Evolutionary conservation across 2,888 invertebrate genomes (phyloP).

Genomic region (Chaetogeoica ovagalla): DNA sequence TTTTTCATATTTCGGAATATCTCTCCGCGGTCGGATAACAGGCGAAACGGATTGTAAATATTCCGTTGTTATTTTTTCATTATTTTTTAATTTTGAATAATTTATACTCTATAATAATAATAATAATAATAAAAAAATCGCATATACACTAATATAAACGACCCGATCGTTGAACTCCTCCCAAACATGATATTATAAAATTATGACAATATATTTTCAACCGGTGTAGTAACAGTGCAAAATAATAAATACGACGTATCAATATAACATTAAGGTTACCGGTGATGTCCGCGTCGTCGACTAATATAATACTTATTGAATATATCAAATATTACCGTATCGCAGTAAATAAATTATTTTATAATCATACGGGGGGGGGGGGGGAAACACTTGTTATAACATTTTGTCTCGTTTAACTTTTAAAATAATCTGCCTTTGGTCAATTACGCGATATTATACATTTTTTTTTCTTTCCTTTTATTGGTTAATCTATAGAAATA

Average conservation of each 20-base stretch:
- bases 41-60: constrained; percentile 42
- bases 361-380: too few relatives aligned
- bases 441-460: too few relatives aligned
- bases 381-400: too few relatives aligned
- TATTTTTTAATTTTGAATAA: constrained; percentile 51
- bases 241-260: background rate
- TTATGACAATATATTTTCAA: background rate
- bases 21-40: background rate
- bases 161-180: constrained; percentile 50
- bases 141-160: constrained; percentile 50
- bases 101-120: constrained; percentile 22
- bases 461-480: too few relatives aligned
- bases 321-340: too few relatives aligned
- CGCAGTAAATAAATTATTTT: too few relatives aligned
- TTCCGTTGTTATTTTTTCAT: constrained; percentile 43
- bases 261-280: too few relatives aligned
- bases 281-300: too few relatives aligned
- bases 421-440: too few relatives aligned
- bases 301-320: too few relatives aligned
- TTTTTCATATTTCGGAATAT: constrained; percentile 34
- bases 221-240: constrained; percentile 15
- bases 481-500: too few relatives aligned
- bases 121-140: constrained; percentile 18
- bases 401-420: too few relatives aligned
- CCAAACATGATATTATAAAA: constrained; percentile 38